Evolutionary conservation across 2,888 invertebrate species (phyloP), one percentile per base, ranked within the genome.

Genomic region (Magallana nippona): DNA sequence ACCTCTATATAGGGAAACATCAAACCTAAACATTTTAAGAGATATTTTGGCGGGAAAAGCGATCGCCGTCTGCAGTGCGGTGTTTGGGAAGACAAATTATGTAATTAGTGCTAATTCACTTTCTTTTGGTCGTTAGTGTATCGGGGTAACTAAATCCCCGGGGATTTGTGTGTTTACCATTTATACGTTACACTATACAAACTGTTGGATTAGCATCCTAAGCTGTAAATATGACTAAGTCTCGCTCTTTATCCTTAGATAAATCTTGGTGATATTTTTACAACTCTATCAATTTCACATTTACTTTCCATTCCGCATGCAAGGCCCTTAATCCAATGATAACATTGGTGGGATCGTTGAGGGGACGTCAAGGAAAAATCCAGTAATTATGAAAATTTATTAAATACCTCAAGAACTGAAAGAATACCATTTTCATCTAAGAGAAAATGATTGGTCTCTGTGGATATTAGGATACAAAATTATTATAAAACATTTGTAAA

Each of bases 41-140:
- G 71, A 71, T 71, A 71, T 71, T 71, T 71, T 71, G 71, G 71
- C 71, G 71, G 71, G 71, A 71, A 71, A 71, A 71, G 71, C 71
- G 27, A 71, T 71, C 71, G 71, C 71, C 71, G 71, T 71, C 71
- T 71, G 71, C 71, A 27, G 11, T 22, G 71, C 63, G 22, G 63
- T 63, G 63, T 22, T 63, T 63, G 27, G 27, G 63, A 57, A 79
- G 27, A 79, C 79, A 79, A 79, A 79, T 79, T 79, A 79, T 79
- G 79, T 79, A 79, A 79, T 79, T 79, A 79, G 57, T 79, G 79
- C 57, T 79, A 55, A 55, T 79, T 79, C 79, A 57, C 79, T 57
- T 56, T 79, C 79, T 56, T 57, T 56, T 79, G 57, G 27, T n/a
- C 57, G 79, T 19, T 19, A 71, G 19, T 15, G 56, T 79, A 79